Evolutionary conservation across 2,797 vertebrate species (phyloP), one percentile per base, ranked within the genome.

Genomic region (Mormyrops boulengeri): DNA sequence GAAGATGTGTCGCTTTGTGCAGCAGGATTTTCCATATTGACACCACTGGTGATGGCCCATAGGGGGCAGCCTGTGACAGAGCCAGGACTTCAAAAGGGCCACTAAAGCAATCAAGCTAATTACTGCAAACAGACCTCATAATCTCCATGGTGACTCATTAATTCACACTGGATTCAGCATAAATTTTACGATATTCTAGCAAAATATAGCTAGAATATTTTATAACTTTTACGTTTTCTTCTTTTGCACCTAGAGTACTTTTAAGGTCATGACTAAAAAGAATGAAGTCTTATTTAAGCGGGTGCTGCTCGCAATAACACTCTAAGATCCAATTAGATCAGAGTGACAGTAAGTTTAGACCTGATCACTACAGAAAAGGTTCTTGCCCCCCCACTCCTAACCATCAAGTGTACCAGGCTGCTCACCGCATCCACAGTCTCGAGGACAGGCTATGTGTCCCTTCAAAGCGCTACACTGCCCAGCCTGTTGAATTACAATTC

Each of bases 41-140:
- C 73, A n/a, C 19, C 73, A 80, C 19, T 80, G 73, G 8, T 80
- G 17, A 44, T 9, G 73, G 4, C 38, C 38, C 73, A 80, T 9
- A 17, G 34, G 73, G 73, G 73, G 73, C 73, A 80, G 17, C 14
- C 73, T 80, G 38, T 44, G 38, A 80, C n/a, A 80, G 38, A 80
- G 73, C 17, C n/a, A 38, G 17, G 38, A n/a, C 34, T 80, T 44
- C 73, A 44, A 80, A 80, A n/a, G 73, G 9, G 2, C 73, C 73
- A 44, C 73, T 44, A 44, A 80, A 80, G 73, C 38, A 80, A 80
- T 80, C 73, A 80, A 80, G 41, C 73, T 80, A 80, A 80, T 80
- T 80, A 44, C 73, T 80, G 17, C 34, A 80, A 80, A 80, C 57
- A 87, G 49, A 12, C 55, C 88, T 89, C 19, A 87, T 49, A 6